Base-by-base conservation (phyloP, 2,113 vertebrate genomes). In the Tamias sibiricus region DNA sequence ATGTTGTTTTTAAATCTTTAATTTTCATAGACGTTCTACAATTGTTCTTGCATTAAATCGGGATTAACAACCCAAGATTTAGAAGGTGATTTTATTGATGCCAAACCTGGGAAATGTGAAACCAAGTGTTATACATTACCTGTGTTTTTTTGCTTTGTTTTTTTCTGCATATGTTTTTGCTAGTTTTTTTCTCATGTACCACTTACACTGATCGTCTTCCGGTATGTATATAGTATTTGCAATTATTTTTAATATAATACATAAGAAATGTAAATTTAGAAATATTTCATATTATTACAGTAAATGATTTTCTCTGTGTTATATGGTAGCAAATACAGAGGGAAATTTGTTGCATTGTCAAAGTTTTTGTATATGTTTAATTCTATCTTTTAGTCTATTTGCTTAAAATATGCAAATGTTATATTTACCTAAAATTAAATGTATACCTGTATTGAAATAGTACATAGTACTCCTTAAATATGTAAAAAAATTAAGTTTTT, bases 41-140 rank as follows among this genome's bases (percentile, higher is more conserved):
- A 98, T 90, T 99, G 99, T 95, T 98, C 98, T 81, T 99, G 99
- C 90, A 62, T 99, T 95, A 75, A 96, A 54, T 54, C 94, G 40
- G 94, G 96, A 96, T 66, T 69, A 90, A 54, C 59, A 93, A 83
- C 14, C 0, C 17, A 68, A 95, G 71, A 89, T 77, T 1, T 3
- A 16, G 85, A 77, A 6, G 89, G 95, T 91, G 96, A 96, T 13
- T 57, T 96, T 82, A 10, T 95, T 62, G 98, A 98, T 66, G 99
- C 98, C 57, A 0, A 57, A 4, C 0, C 40, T 95, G 99, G 98
- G 69, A 98, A 97, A 88, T 99, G 99, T 97, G 47, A 94, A 87
- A 26, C 98, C 26, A 94, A 64, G 3, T 99, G 99, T 94, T 87
- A 47, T 62, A 24, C 97, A 62, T 68, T 99, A 68, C 98, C 99